Conservation (phyloP, 2,113 vertebrate species). For the Burhinus bistriatus region DNA sequence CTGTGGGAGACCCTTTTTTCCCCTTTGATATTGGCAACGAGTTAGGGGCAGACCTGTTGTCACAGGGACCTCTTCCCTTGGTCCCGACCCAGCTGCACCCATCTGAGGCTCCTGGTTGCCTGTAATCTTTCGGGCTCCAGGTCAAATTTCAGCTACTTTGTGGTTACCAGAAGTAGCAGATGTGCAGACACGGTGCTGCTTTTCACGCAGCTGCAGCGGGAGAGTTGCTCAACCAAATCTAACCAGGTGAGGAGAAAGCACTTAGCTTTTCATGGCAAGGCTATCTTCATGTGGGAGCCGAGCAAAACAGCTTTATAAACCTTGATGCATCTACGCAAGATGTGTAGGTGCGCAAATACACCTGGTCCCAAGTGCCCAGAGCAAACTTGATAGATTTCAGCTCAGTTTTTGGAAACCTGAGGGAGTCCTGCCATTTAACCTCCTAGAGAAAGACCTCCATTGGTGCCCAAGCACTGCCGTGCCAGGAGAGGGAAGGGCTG, state of each 20-base stretch:
- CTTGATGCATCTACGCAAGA: accelerated
- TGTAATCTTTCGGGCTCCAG: neutral
- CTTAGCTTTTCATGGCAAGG: neutral
- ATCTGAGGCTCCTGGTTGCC: neutral
- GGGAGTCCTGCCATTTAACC: neutral
- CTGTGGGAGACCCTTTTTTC: neutral
- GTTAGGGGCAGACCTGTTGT: neutral
- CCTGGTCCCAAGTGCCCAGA: accelerated
- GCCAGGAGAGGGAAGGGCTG: neutral
- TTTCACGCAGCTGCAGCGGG: accelerated
- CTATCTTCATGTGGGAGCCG: accelerated
- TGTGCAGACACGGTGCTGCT: neutral
- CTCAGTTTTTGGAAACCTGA: neutral
- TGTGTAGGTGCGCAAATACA: neutral
- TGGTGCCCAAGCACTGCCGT: neutral
- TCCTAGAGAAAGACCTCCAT: neutral
- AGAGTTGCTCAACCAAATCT: neutral
- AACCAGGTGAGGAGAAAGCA: neutral
- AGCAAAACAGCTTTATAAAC: neutral
- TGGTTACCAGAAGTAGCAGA: neutral
- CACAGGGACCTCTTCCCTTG: neutral
- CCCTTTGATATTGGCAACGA: neutral
- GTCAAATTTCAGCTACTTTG: neutral
- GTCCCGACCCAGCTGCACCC: accelerated
- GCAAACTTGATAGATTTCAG: neutral